Conservation (phyloP, 1,140 invertebrate genomes). For the Drosophila aff. region DNA sequence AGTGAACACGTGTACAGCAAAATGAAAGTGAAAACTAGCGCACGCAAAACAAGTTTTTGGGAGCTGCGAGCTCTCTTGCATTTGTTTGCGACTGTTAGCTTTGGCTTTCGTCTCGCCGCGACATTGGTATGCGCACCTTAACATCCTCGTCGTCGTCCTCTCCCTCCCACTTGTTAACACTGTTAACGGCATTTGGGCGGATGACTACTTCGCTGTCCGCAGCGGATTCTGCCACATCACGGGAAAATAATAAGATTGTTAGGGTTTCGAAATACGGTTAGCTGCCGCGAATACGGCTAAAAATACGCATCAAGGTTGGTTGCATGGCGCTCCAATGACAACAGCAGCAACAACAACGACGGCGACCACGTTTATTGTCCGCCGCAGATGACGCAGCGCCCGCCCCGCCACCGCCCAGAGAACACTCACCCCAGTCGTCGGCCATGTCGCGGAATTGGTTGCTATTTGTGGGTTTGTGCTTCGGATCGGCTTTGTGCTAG, state of each 20-base stretch:
- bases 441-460: constrained; percentile 60
- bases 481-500: constrained; percentile 32
- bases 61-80: background rate
- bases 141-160: constrained; percentile 94
- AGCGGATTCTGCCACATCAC: constrained; percentile 64
- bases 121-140: constrained; percentile 87
- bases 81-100: constrained; percentile 6
- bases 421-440: constrained; percentile 83
- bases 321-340: constrained; percentile 42
- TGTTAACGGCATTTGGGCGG: constrained; percentile 86
- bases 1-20: constrained; percentile 64
- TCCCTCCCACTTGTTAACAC: constrained; percentile 93
- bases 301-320: constrained; percentile 78
- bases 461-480: constrained; percentile 46
- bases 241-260: constrained; percentile 22
- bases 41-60: constrained; percentile 62
- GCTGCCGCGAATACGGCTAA: constrained; percentile 48
- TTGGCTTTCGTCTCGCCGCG: constrained; percentile 6
- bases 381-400: constrained; percentile 61
- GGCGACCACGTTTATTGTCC: constrained; percentile 66
- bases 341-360: constrained; percentile 42
- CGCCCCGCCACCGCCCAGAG: constrained; percentile 16
- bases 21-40: constrained; percentile 64
- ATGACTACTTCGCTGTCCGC: constrained; percentile 78
- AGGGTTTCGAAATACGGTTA: constrained; percentile 43